A percentile compares a stretch with the other conserved stretches of the same genome.
Conservation (phyloP, 37 sponge, comb jelly and placozoan genomes). For the Eunapius fragilis region DNA sequence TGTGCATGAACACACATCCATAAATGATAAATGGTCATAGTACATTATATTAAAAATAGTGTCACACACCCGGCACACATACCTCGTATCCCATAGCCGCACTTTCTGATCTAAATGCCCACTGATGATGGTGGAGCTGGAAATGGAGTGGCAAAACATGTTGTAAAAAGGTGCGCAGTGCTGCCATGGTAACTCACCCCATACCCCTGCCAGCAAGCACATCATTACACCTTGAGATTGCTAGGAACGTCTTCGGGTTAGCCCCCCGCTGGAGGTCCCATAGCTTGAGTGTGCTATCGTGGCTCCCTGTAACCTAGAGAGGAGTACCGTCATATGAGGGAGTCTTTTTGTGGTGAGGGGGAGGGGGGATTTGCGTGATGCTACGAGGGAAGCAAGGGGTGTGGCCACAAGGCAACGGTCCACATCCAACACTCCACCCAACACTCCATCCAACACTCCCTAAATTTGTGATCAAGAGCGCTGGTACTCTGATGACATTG, state of each 20-base stretch:
- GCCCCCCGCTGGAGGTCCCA: constrained; percentile 88
- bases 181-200: constrained; percentile 54
- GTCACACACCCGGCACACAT: too few relatives aligned
- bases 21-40: too few relatives aligned
- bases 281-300: constrained; percentile 92
- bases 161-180: background rate
- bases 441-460: too few relatives aligned
- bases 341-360: constrained; percentile 15
- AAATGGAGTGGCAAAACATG: background rate
- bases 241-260: constrained; percentile 85
- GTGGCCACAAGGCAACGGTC: too few relatives aligned
- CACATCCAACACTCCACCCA: too few relatives aligned
- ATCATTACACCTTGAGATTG: constrained; percentile 95
- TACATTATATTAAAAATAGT: too few relatives aligned
- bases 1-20: too few relatives aligned
- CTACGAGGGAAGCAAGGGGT: too few relatives aligned
- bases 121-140: constrained; percentile 78
- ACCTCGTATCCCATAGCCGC: constrained; percentile 89
- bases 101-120: constrained; percentile 93
- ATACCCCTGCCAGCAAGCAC: constrained; percentile 73
- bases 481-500: too few relatives aligned
- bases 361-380: too few relatives aligned
- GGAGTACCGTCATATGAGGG: background rate
- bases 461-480: too few relatives aligned
- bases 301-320: constrained; percentile 93